A percentile compares a stretch with the other conserved stretches of the same genome.
Conservation (phyloP, 2,797 vertebrate species). For the Anas bahamensis region DNA sequence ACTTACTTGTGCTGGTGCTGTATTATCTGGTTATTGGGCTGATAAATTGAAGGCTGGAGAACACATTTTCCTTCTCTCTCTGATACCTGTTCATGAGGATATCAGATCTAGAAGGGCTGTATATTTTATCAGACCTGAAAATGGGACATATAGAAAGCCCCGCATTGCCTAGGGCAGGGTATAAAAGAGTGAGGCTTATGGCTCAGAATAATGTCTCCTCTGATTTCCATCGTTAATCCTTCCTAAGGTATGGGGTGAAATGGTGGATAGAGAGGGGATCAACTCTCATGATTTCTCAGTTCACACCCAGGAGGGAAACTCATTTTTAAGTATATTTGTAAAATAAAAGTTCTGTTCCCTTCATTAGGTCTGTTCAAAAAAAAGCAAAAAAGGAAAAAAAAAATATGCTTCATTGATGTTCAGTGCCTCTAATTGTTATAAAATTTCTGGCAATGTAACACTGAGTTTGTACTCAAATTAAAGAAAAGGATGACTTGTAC, state of each 20-base stretch:
- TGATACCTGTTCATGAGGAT: neutral
- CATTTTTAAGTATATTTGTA: neutral
- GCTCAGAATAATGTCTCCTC: neutral
- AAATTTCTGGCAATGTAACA: neutral
- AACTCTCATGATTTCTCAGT: neutral
- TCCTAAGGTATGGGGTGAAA: neutral
- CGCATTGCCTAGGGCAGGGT: neutral
- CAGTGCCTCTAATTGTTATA: neutral
- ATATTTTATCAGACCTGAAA: neutral
- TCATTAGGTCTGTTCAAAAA: neutral
- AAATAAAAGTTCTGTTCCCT: neutral
- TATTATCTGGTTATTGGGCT: neutral
- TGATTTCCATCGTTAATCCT: neutral
- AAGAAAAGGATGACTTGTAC: neutral
- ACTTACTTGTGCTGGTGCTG: neutral
- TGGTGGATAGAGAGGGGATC: neutral
- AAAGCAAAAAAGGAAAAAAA: neutral
- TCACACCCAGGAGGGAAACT: neutral
- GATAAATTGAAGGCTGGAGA: neutral
- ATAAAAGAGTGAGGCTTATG: neutral
- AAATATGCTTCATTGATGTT: neutral
- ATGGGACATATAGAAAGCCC: fast-evolving
- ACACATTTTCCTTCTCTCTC: neutral
- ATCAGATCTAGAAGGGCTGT: neutral
- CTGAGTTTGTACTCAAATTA: neutral